Evolutionary conservation across 1,140 invertebrate species (phyloP).

Genomic region (Scaptomyza pallida): DNA sequence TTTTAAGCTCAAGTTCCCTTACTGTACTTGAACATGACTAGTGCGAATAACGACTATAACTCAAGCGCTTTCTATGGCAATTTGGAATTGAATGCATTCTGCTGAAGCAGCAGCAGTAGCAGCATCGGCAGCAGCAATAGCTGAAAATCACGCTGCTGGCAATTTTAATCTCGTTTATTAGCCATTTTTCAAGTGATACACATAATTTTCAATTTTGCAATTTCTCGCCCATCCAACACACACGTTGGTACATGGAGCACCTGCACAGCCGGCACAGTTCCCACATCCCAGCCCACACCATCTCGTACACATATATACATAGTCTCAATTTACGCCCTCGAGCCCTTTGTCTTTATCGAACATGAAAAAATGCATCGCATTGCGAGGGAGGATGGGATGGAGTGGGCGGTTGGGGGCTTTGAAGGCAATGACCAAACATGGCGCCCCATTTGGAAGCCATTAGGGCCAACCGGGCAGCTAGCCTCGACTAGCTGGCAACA

Average conservation of each 20-base stretch:
- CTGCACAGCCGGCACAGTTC: conserved; percentile 32
- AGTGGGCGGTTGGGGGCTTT: not conserved
- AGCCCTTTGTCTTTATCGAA: conserved; percentile 75
- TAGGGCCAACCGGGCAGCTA: conserved; percentile 32
- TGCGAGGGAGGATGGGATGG: conserved; percentile 27
- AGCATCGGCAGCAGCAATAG: conserved; percentile 22
- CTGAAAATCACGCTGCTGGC: conserved; percentile 64
- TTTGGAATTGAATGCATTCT: conserved; percentile 10
- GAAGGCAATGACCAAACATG: conserved; percentile 53
- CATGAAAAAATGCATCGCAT: conserved; percentile 74
- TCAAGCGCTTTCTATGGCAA: conserved; percentile 14
- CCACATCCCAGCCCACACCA: conserved; percentile 1
- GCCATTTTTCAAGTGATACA: conserved; percentile 80
- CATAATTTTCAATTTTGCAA: conserved; percentile 80
- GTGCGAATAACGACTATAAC: conserved; percentile 12
- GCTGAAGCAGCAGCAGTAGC: conserved; percentile 15
- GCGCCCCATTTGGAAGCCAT: conserved; percentile 67
- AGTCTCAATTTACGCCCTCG: conserved; percentile 23
- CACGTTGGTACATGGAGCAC: conserved; percentile 14
- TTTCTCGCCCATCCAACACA: conserved; percentile 56
- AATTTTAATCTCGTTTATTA: conserved; percentile 82
- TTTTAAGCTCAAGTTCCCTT: not conserved
- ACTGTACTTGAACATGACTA: conserved; percentile 2
- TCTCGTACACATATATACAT: not conserved
- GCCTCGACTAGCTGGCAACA: conserved; percentile 15